Evolutionary conservation across 1,140 invertebrate species (phyloP), one percentile per base, ranked within the genome.

Genomic region (Eciton burchellii): DNA sequence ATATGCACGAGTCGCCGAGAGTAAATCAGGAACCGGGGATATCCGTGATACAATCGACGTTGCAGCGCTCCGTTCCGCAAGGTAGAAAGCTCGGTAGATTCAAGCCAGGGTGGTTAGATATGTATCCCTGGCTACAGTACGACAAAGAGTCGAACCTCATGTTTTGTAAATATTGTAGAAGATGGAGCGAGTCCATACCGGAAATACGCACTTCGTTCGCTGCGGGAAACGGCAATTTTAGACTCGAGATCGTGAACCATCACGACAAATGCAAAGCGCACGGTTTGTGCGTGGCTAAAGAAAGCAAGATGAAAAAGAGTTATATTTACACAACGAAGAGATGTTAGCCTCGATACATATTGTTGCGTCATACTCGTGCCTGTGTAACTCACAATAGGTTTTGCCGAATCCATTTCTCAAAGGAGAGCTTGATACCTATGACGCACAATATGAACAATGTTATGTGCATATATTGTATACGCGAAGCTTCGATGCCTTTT

Each of bases 241-340:
- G 96, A 72, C 92, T 96, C 45, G 96, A 97, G 93, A 97, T 97
- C 86, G 95, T 97, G 24, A 96, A 97, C 91, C 96, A 97, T 92
- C 96, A 97, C 89, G 96, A 96, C 91, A 96, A 96, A 89, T 96
- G 96, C 89, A 97, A 97, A 91, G 96, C 96, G n/a, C 96, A 97
- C 89, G 95, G 95, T 83, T 89, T 96, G 70, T 97, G 96, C 86
- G 91, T 94, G 49, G 91, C 93, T 82, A 94, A 95, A 92, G 94
- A 95, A 85, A 89, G 81, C 3, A 87, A 92, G 1, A 59, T 49
- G 35, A 88, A 49, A 70, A 59, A 59, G 19, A 74, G 14, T 76
- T 81, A 85, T 12, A 16, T 47, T 52, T 84, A 82, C 9, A 60
- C 73, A 0, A 79, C 72, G 65, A 72, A 72, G 54, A 84, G 65